Evolutionary conservation across 2,888 invertebrate species (phyloP), one percentile per base, ranked within the genome.

Genomic region (Anorthoa munda): DNA sequence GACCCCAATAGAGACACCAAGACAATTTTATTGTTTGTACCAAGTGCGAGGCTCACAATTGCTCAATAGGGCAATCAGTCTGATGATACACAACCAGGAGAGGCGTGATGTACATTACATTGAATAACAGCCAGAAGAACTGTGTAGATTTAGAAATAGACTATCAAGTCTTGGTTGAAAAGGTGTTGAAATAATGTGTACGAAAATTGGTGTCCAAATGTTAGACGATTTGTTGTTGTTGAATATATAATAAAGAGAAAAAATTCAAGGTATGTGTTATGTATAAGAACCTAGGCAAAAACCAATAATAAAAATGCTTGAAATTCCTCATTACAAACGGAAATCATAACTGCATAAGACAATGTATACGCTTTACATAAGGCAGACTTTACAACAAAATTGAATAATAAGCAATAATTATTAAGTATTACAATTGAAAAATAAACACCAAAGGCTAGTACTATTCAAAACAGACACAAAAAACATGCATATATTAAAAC

Each of bases 1-100:
- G 93, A 93, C 93, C 93, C 82, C 90, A 87, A 90, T 89, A 78
- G 81, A 78, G 82, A 75, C 79, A 80, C 75, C 66, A 75, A 79
- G 74, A 83, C 81, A 84, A 86, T 88, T 87, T 88, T 87, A 91
- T 91, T 87, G 86, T 84, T 78, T 76, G 81, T 77, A 71, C 48
- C 80, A 74, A 81, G 78, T 71, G 72, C 67, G 70, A 72, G 60
- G 59, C 66, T 71, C 76, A 78, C 72, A 89, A 90, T 89, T 89
- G 89, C 83, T 87, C 89, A 90, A 90, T 90, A 77, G 86, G 73
- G 75, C 89, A 89, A 87, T 90, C 84, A 86, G 63, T 1, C n/a
- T 78, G 82, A 82, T 83, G 82, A 82, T 82, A 79, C 79, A 23
- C 53, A 12, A 63, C 23, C 2, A 23, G 45, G 17, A 66, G 67